phyloP scores from a whole-genome alignment of 2,888 invertebrate genomes.

The Pristionchus japonicus region DNA sequence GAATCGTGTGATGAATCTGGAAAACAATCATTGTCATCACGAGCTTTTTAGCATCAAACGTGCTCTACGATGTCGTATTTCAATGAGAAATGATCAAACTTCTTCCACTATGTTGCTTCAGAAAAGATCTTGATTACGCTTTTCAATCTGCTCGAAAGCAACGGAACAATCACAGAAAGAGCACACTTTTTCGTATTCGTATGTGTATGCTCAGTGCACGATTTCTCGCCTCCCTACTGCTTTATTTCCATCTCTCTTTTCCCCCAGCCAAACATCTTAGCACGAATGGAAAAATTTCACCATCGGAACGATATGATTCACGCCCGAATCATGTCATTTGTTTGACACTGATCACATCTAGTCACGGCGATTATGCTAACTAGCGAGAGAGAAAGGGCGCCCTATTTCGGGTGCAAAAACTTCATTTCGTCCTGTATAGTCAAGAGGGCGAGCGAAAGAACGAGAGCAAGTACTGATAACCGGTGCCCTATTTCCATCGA shows the following conservation, averaged over 20 bases:
- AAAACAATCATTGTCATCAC: no score
- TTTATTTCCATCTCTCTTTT: neutral
- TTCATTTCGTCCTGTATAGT: neutral
- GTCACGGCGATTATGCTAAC: conserved; percentile 1
- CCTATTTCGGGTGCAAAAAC: neutral
- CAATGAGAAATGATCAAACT: no score
- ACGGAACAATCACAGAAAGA: conserved; percentile 5
- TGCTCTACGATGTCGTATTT: no score
- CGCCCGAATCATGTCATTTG: neutral
- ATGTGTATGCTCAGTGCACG: neutral
- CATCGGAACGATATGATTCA: neutral
- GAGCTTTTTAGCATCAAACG: no score
- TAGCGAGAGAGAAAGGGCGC: neutral
- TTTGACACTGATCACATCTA: neutral
- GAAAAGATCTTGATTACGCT: no score
- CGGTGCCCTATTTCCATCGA: neutral
- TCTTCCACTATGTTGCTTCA: no score
- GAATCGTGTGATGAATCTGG: conserved; percentile 44
- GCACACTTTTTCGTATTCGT: neutral
- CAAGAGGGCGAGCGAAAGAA: neutral
- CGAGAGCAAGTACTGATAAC: conserved; percentile 23
- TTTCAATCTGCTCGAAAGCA: no score
- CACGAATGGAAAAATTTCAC: neutral
- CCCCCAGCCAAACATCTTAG: neutral
- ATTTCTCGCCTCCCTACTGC: conserved; percentile 17